Percentiles rank a stretch among this genome's conserved stretches.
Evolutionary conservation across 2,113 vertebrate genomes (phyloP).

Genomic region (Pipra filicauda): DNA sequence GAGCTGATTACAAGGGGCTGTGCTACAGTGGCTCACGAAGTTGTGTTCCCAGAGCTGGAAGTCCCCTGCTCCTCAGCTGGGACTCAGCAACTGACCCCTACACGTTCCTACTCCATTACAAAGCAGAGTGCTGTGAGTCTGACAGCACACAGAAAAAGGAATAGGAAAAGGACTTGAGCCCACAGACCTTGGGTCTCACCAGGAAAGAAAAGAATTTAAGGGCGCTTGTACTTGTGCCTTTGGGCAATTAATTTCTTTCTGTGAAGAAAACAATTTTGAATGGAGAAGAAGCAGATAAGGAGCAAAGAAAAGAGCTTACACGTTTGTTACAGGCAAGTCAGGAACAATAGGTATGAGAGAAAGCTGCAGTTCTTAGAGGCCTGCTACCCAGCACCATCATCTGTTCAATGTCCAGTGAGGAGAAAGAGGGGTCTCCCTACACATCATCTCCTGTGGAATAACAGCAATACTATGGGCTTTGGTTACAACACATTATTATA

Average conservation of each 20-base stretch:
- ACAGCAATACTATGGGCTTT: neutral
- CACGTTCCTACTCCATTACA: neutral
- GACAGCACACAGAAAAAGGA: neutral
- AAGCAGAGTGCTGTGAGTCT: neutral
- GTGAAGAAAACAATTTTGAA: neutral
- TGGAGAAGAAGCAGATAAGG: neutral
- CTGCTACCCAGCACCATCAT: neutral
- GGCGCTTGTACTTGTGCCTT: neutral
- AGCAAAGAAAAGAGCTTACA: neutral
- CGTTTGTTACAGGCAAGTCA: neutral
- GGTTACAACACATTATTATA: neutral
- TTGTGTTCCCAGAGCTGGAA: conserved; percentile 12
- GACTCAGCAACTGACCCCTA: neutral
- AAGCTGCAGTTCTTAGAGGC: neutral
- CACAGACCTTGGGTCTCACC: neutral
- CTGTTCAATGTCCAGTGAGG: neutral
- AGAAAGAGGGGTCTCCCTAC: neutral
- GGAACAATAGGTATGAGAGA: neutral
- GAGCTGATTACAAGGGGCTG: neutral
- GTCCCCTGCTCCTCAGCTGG: conserved; percentile 21
- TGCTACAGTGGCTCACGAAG: neutral
- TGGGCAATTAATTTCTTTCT: neutral
- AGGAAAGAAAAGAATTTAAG: neutral
- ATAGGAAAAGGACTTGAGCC: neutral
- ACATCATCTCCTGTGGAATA: neutral